Evolutionary conservation across 2,113 vertebrate species (phyloP).

Genomic region (Benitochromis conjunctus): DNA sequence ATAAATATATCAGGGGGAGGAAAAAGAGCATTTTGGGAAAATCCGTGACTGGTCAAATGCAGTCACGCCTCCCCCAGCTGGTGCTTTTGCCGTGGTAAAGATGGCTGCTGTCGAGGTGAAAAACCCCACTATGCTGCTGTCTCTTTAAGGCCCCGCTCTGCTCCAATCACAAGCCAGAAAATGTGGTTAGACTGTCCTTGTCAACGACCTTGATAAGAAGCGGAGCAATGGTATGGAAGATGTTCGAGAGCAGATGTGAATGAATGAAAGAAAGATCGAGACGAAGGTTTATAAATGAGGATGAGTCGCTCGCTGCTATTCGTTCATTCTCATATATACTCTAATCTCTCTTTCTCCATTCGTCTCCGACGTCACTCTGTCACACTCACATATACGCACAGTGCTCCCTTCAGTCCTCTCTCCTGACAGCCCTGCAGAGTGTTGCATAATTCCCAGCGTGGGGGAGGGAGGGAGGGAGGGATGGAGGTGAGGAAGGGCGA

Average conservation of each 20-base stretch:
- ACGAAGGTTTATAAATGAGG: background rate
- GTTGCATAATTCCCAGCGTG: constrained; percentile 57
- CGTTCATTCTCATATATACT: background rate
- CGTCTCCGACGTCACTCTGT: background rate
- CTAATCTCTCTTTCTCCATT: background rate
- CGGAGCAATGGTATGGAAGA: background rate
- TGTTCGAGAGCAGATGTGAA: background rate
- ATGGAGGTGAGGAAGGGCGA: constrained; percentile 11
- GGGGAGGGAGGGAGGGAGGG: constrained; percentile 3
- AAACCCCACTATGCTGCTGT: background rate
- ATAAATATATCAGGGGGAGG: constrained; percentile 22
- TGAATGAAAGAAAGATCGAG: background rate
- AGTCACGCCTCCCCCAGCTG: background rate
- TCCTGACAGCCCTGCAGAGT: constrained; percentile 9
- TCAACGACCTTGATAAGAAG: constrained; percentile 58
- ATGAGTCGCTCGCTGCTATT: background rate
- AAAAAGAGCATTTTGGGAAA: background rate
- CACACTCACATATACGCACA: background rate
- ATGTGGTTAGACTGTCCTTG: constrained; percentile 58
- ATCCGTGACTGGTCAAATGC: background rate
- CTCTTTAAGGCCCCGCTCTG: constrained; percentile 60
- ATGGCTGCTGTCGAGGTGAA: background rate
- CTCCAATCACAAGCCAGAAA: constrained; percentile 51
- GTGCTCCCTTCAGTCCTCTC: background rate
- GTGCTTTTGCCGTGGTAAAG: constrained; percentile 10